Percentiles rank a stretch among this genome's conserved stretches.
Evolutionary conservation across 2,797 vertebrate genomes (phyloP).

Genomic region (Premnoplex brunnescens): DNA sequence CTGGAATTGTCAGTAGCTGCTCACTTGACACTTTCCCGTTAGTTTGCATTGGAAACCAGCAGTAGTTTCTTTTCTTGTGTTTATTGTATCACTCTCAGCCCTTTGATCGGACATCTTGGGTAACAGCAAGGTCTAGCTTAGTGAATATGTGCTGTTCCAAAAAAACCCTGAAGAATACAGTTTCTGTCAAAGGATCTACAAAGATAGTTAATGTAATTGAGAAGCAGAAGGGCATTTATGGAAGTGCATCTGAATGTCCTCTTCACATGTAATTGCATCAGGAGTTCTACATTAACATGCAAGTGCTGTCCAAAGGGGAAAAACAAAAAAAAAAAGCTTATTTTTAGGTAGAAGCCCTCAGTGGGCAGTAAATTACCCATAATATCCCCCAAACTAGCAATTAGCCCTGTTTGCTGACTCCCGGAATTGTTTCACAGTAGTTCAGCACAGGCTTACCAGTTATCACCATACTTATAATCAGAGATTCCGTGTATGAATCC

Average conservation of each 20-base stretch:
- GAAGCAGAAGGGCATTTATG: conserved; percentile 53
- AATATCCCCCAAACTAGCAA: conserved; percentile 66
- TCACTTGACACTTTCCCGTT: conserved; percentile 25
- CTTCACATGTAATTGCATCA: conserved; percentile 36
- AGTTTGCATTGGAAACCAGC: conserved; percentile 60
- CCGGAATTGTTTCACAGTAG: conserved; percentile 64
- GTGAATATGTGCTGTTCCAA: conserved; percentile 5
- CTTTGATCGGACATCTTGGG: conserved; percentile 57
- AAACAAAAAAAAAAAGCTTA: conserved; percentile 13
- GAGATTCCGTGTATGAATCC: neutral
- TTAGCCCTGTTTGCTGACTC: conserved; percentile 69
- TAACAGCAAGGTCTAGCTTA: conserved; percentile 1
- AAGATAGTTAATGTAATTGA: conserved; percentile 23
- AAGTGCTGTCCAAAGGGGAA: conserved; percentile 4
- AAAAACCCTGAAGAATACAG: neutral
- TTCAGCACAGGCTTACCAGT: conserved; percentile 44
- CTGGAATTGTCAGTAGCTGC: conserved; percentile 35
- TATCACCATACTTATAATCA: conserved; percentile 64
- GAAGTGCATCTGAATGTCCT: conserved; percentile 35
- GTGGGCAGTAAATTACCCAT: conserved; percentile 68
- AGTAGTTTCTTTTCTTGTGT: conserved; percentile 55
- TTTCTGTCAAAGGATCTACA: conserved; percentile 36
- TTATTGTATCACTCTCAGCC: conserved; percentile 38
- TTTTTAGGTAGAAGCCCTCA: conserved; percentile 63
- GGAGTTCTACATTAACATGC: conserved; percentile 49